Evolutionary conservation across 2,113 vertebrate genomes (phyloP).

Genomic region (Mystacornis crossleyi): DNA sequence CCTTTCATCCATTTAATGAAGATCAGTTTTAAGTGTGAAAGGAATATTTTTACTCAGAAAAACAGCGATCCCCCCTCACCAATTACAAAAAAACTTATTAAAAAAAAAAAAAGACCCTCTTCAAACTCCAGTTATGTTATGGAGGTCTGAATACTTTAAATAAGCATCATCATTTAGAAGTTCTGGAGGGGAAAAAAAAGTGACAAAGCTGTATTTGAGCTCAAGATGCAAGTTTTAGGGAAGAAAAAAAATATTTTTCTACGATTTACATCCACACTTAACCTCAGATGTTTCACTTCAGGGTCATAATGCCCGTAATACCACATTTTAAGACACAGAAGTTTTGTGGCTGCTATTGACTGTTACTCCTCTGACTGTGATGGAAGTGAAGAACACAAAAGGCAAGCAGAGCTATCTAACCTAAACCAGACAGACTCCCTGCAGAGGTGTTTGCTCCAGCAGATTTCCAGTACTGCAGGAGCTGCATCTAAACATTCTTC

Average conservation of each 20-base stretch:
- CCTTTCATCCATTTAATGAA: not conserved
- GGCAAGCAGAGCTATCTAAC: not conserved
- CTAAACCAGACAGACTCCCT: not conserved
- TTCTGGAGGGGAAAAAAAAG: not conserved
- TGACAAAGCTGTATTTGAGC: not conserved
- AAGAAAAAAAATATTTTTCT: not conserved
- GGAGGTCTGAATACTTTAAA: not conserved
- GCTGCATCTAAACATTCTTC: not conserved
- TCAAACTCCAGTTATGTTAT: not conserved
- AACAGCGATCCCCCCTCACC: not conserved
- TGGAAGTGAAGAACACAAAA: not conserved
- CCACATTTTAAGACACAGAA: not conserved
- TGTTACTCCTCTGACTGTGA: not conserved
- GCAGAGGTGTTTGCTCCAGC: not conserved
- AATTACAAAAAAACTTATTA: not conserved
- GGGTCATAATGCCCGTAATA: not conserved
- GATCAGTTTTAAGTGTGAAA: not conserved
- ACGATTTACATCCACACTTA: not conserved
- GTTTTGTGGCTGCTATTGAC: not conserved
- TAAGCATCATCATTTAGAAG: not conserved
- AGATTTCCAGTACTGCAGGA: not conserved
- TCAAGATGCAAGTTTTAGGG: not conserved
- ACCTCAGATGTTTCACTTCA: not conserved
- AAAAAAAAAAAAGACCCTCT: not conserved
- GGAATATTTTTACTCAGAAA: not conserved